phyloP scores from a whole-genome alignment of 2,888 invertebrate genomes.

The Drosophila formosana region DNA sequence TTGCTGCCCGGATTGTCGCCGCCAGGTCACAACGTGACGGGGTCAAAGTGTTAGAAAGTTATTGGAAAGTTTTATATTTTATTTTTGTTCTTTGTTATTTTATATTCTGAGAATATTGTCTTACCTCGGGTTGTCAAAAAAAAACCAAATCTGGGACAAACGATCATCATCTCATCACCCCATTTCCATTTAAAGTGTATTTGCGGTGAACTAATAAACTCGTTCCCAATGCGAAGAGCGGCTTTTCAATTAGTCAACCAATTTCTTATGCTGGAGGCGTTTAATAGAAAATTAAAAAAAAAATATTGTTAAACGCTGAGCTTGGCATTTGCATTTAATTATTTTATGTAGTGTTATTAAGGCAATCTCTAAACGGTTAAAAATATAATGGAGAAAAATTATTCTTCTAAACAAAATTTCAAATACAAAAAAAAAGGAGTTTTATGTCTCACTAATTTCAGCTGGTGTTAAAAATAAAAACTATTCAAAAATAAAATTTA shows the following conservation, averaged over 20 bases:
- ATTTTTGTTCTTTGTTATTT: slow-evolving; percentile 6
- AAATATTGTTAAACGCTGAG: background rate
- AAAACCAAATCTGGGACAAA: slow-evolving; percentile 28
- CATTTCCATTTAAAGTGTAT: slow-evolving; percentile 22
- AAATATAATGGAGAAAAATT: too few species aligned
- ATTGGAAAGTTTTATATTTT: slow-evolving; percentile 51
- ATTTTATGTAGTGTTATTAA: background rate
- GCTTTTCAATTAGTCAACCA: slow-evolving; percentile 9
- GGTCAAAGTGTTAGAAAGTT: slow-evolving; percentile 66
- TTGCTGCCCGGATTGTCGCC: slow-evolving; percentile 42
- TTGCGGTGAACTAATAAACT: slow-evolving; percentile 30
- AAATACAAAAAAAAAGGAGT: background rate
- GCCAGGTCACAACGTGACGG: slow-evolving; percentile 40
- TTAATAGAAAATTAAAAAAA: background rate
- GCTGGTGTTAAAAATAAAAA: too few species aligned
- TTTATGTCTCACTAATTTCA: too few species aligned
- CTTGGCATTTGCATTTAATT: background rate
- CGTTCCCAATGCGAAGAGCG: slow-evolving; percentile 5
- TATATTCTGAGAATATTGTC: slow-evolving; percentile 6
- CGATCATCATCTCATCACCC: slow-evolving; percentile 3
- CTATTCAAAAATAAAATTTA: too few species aligned
- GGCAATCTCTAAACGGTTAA: too few species aligned
- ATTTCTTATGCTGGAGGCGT: background rate
- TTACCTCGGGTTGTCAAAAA: background rate
- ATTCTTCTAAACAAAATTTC: background rate